Evolutionary conservation across 2,797 vertebrate species (phyloP).

Genomic region (Malacoraja senta): DNA sequence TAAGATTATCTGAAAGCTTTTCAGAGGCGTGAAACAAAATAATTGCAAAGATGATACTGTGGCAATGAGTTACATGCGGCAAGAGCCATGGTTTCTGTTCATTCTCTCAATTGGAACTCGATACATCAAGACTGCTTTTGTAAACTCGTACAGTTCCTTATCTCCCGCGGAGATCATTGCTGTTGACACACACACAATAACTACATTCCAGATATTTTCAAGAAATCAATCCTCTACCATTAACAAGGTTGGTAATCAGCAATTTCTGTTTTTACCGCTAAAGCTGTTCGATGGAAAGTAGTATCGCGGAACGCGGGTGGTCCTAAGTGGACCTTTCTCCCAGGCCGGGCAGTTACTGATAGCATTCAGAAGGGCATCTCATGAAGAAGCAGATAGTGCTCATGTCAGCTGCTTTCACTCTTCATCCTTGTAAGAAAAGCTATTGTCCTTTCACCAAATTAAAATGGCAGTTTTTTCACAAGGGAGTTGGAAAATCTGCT

Average conservation of each 20-base stretch:
- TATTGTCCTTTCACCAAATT: neutral
- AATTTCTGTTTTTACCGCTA: neutral
- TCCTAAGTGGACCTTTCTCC: neutral
- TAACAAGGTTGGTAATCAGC: neutral
- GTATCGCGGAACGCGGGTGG: neutral
- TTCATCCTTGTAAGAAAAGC: neutral
- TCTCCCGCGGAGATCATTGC: conserved; percentile 8
- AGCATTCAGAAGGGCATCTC: neutral
- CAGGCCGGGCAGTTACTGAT: neutral
- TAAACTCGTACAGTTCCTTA: neutral
- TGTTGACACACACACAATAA: neutral
- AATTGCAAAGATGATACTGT: neutral
- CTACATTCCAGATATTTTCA: neutral
- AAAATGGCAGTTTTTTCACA: neutral
- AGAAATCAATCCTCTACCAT: neutral
- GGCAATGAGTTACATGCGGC: neutral
- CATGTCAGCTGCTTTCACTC: neutral
- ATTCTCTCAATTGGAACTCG: neutral
- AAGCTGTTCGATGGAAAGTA: neutral
- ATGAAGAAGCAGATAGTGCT: neutral
- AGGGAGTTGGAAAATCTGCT: neutral
- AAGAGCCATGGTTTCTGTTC: neutral
- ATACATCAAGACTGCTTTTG: neutral
- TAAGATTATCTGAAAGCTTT: neutral
- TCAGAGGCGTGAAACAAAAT: neutral